phyloP scores from a whole-genome alignment of 2,888 invertebrate genomes.

The Chaitophorus viminalis region DNA sequence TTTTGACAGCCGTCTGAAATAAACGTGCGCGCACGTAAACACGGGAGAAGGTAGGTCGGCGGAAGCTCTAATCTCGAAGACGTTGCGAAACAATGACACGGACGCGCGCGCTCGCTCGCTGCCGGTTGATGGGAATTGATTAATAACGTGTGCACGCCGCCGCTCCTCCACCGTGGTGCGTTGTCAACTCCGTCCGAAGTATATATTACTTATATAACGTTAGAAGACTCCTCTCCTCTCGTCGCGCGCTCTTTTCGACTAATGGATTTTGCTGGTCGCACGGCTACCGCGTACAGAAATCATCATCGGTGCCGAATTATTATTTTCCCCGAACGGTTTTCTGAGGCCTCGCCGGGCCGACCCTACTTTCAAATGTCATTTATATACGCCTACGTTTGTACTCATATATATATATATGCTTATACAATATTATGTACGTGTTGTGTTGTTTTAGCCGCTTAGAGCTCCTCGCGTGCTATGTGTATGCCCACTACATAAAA shows the following conservation, averaged over 20 bases:
- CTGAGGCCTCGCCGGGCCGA: not conserved
- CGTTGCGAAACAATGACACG: constrained; percentile 42
- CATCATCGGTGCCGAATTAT: not conserved
- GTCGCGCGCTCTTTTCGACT: constrained; percentile 1
- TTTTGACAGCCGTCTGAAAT: constrained; percentile 34
- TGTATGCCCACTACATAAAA: too few relatives aligned
- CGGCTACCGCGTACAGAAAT: not conserved
- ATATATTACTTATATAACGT: too few relatives aligned
- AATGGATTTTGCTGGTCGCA: constrained; percentile 56
- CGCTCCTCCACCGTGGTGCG: not conserved
- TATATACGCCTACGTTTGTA: not conserved
- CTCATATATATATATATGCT: too few relatives aligned
- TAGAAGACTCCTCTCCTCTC: too few relatives aligned
- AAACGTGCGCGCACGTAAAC: not conserved
- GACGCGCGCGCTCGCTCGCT: too few relatives aligned
- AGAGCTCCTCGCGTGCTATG: too few relatives aligned
- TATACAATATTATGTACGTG: too few relatives aligned
- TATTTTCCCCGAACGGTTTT: constrained; percentile 10
- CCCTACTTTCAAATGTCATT: not conserved
- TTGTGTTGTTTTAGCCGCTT: too few relatives aligned
- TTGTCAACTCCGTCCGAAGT: constrained; percentile 17
- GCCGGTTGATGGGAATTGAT: constrained; percentile 57
- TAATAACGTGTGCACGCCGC: constrained; percentile 24
- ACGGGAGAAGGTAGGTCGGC: too few relatives aligned
- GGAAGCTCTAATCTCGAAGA: not conserved